Conservation (phyloP, 2,113 vertebrate species). For the Neomonachus schauinslandi region DNA sequence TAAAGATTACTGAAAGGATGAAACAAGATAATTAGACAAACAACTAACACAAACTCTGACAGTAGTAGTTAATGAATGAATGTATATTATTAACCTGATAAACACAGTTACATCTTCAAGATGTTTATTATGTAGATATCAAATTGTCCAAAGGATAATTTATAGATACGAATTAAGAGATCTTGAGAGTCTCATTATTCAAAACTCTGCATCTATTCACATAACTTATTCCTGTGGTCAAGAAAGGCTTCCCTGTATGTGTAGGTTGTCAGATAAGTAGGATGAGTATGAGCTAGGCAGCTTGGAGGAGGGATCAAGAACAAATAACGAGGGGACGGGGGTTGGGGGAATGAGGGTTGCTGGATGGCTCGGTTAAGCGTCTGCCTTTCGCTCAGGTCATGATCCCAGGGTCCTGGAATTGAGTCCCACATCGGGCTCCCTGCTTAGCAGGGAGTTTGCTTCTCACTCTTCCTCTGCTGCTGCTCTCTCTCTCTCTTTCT, state of each 20-base stretch:
- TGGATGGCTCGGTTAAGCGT: not conserved
- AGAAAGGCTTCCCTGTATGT: not conserved
- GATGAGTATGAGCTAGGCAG: not conserved
- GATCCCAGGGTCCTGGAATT: not conserved
- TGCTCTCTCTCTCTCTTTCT: not conserved
- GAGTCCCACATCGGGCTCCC: not conserved
- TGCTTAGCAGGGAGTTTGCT: no score
- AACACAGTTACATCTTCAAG: not conserved
- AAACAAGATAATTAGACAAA: not conserved
- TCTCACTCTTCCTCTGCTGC: not conserved
- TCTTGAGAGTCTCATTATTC: not conserved
- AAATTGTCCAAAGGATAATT: not conserved
- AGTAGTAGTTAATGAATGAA: not conserved
- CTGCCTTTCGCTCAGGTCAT: not conserved
- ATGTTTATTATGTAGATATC: not conserved
- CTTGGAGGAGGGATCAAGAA: not conserved
- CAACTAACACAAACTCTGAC: not conserved
- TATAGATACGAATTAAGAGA: not conserved
- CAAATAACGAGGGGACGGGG: not conserved
- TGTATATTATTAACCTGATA: not conserved
- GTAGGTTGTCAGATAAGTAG: not conserved
- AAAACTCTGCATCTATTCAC: not conserved
- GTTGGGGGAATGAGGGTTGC: not conserved
- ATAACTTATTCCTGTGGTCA: not conserved
- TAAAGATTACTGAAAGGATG: not conserved